A percentile compares a stretch with the other conserved stretches of the same genome.
These are phyloP conservation scores for Meloidogyne exigua DNA, from an alignment of 1,140 invertebrate species.

Conservation along the genomic window DNA sequence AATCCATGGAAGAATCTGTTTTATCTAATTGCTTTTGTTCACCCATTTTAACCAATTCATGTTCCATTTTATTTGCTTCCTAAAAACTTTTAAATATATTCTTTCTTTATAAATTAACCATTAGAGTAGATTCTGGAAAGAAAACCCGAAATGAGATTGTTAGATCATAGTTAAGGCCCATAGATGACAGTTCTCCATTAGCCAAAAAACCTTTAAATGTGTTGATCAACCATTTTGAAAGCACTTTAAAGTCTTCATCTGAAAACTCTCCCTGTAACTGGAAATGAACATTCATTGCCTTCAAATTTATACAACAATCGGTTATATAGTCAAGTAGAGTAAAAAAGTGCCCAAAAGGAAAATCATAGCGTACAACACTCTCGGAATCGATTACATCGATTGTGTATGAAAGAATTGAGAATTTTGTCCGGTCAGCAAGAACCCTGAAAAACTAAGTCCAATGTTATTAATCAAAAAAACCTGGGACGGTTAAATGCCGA, in stretches of 20 bases:
- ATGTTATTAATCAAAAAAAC: background rate
- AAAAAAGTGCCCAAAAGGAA: conserved; percentile 6
- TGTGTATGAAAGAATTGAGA: background rate
- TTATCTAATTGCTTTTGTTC: conserved; percentile 5
- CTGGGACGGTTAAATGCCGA: background rate
- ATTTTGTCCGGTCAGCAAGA: background rate
- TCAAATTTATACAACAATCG: conserved; percentile 16
- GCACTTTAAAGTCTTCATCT: conserved; percentile 16
- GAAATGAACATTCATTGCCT: conserved; percentile 7
- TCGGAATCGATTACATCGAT: conserved; percentile 8
- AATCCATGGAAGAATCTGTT: background rate
- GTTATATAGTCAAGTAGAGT: background rate
- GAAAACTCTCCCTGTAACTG: conserved; percentile 19
- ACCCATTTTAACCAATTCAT: conserved; percentile 18
- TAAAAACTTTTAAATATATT: background rate
- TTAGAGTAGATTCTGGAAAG: conserved; percentile 15
- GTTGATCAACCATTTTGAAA: conserved; percentile 9
- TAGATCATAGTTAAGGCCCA: conserved; percentile 6
- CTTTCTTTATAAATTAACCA: background rate
- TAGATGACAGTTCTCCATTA: background rate
- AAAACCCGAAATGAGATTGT: conserved; percentile 14
- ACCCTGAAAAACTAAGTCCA: background rate
- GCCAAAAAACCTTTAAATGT: conserved; percentile 10
- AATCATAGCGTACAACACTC: background rate
- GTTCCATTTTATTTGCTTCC: conserved; percentile 17